These are phyloP conservation scores for Drosophila kurseongensis DNA, from an alignment of 1,140 invertebrate species.

Conservation along the genomic window DNA sequence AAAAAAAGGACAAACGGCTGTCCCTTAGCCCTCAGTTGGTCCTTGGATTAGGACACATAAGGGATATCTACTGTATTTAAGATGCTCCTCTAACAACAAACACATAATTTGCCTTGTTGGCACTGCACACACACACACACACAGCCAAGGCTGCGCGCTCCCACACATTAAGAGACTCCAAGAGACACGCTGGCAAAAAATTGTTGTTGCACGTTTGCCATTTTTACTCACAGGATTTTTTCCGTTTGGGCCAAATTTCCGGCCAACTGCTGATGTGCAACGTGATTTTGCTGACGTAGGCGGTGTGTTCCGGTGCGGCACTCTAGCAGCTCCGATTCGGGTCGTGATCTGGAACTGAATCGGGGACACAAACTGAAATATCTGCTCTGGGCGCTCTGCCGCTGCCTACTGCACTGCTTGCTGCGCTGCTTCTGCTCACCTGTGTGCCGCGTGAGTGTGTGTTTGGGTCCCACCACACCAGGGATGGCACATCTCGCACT, in stretches of 20 bases:
- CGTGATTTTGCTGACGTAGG: slow-evolving; percentile 62
- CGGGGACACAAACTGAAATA: slow-evolving; percentile 23
- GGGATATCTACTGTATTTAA: slow-evolving; percentile 18
- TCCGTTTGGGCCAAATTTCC: slow-evolving; percentile 13
- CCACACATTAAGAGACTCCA: slow-evolving; percentile 16
- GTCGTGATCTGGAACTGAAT: slow-evolving; percentile 27
- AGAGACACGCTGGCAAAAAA: slow-evolving; percentile 58
- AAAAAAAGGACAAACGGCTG: no score
- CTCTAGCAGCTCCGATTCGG: slow-evolving; percentile 8
- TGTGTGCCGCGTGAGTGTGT: slow-evolving; percentile 49
- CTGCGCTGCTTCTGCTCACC: slow-evolving; percentile 53
- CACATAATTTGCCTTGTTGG: slow-evolving; percentile 49
- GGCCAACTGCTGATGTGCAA: slow-evolving; percentile 6
- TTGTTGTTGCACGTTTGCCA: slow-evolving; percentile 29
- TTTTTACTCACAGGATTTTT: slow-evolving; percentile 53
- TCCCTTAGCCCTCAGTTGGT: neutral
- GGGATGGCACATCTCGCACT: slow-evolving; percentile 11
- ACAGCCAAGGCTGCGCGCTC: slow-evolving; percentile 11
- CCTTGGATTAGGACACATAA: neutral
- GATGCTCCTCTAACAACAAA: slow-evolving; percentile 44
- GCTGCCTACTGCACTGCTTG: slow-evolving; percentile 5
- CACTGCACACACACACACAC: slow-evolving; percentile 20
- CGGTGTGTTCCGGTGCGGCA: slow-evolving; percentile 19
- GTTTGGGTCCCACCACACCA: slow-evolving; percentile 19
- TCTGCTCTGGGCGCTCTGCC: slow-evolving; percentile 33